Base-by-base conservation (phyloP, 2,888 invertebrate genomes). In the Carpatolechia fugitivella region DNA sequence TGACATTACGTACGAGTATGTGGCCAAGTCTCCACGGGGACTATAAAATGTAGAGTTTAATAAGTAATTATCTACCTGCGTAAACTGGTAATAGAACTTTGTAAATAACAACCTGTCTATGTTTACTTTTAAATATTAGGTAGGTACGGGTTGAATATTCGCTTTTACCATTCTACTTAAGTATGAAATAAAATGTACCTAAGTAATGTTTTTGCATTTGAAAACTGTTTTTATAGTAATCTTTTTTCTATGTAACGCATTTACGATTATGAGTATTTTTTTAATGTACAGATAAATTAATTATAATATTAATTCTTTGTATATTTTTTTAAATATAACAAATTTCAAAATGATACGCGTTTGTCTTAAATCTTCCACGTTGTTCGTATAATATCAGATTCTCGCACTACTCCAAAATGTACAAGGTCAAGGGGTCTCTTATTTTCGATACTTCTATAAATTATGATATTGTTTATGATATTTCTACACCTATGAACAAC, bases 281-380 rank as follows among this genome's bases (percentile, higher is more conserved):
- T 78, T 79, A 77, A 70, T 86, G 85, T 86, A 87, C 84, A 86
- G 85, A 82, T 80, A 78, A 80, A 78, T 76, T 82, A 77, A 10
- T 81, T 77, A 1, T 50, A 50, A 78, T 72, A 75, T 78, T 80
- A 77, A 78, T 84, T 80, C 78, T 85, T 85, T 85, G 85, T 85
- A 85, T 86, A 86, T 86, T 86, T 85, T 85, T 85, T 80, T 77
- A 85, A 87, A 82, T 87, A 87, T 84, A 85, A 82, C 69, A 65
- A 79, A 80, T 79, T 81, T 76, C 71, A 75, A 81, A 72, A 66
- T 66, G 63, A 8, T 5, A 20, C 8, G 18, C 20, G 40, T 41
- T 41, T 41, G 1, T 2, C 13, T 40, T 6, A 1, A 2, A 36
- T n/a, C n/a, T n/a, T n/a, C n/a, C n/a, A n/a, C n/a, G n/a, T n/a